These are phyloP conservation scores for Limnephilus marmoratus DNA, from an alignment of 2,888 invertebrate species.

Conservation along the genomic window DNA sequence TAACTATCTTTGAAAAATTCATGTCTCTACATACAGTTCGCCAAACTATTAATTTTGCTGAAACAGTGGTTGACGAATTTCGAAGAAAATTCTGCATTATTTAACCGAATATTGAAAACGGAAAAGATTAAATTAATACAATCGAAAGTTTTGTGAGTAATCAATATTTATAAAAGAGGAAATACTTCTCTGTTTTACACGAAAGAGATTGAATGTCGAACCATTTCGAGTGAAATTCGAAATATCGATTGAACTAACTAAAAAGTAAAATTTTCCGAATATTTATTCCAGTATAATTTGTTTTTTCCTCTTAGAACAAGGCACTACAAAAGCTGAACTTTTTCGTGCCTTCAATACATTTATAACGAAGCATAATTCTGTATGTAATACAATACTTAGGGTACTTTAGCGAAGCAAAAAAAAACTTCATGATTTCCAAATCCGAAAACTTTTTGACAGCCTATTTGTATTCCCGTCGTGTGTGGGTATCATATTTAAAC, in stretches of 20 bases:
- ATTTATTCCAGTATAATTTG: not conserved
- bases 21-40: too few species aligned
- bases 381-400: constrained; percentile 6
- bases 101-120: too few species aligned
- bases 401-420: not conserved
- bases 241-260: not conserved
- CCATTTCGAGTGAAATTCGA: not conserved
- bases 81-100: too few species aligned
- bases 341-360: not conserved
- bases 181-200: not conserved
- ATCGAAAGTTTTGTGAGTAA: too few species aligned
- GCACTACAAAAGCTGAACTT: not conserved
- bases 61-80: too few species aligned
- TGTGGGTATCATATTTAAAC: constrained; percentile 34
- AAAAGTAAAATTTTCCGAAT: not conserved
- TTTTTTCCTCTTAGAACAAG: not conserved
- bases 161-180: too few species aligned
- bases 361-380: not conserved
- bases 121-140: too few species aligned
- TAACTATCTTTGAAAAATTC: too few species aligned
- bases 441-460: constrained; percentile 39
- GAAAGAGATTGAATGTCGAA: not conserved
- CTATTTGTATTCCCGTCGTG: constrained; percentile 36
- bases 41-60: too few species aligned
- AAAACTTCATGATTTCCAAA: constrained; percentile 43